Evolutionary conservation across 30 jellyfish, hydroid and myxozoan species (phyloP).

Genomic region (Chrysaora quinquecirrha): DNA sequence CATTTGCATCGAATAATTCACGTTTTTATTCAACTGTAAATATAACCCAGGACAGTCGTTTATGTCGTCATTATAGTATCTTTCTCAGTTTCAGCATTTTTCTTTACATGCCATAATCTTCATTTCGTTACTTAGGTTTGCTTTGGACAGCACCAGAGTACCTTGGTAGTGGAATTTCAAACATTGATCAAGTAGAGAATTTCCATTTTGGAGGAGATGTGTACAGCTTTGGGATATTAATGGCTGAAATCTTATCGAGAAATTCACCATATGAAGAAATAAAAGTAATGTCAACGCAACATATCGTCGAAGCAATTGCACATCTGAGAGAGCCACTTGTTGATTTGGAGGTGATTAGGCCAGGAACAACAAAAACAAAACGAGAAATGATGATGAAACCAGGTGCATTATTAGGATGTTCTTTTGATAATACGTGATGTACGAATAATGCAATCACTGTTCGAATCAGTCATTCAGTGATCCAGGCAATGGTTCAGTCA

Average conservation of each 20-base stretch:
- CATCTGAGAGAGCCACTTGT: slow-evolving; percentile 80
- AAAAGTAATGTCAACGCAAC: slow-evolving; percentile 83
- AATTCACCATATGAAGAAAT: slow-evolving; percentile 85
- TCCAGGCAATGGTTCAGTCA: too few species aligned
- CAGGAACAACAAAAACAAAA: slow-evolving; percentile 53
- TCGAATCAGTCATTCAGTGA: too few species aligned
- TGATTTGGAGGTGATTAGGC: slow-evolving; percentile 71
- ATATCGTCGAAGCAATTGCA: slow-evolving; percentile 86
- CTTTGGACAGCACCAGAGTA: slow-evolving; percentile 97
- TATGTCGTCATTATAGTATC: too few species aligned
- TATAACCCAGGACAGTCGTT: too few species aligned
- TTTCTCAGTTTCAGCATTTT: too few species aligned
- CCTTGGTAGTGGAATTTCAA: slow-evolving; percentile 59
- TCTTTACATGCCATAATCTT: too few species aligned
- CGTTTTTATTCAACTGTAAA: too few species aligned
- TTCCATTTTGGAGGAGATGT: slow-evolving; percentile 72
- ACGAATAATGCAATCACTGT: too few species aligned
- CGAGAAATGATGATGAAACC: slow-evolving; percentile 22
- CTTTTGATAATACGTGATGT: too few species aligned
- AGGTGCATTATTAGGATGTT: too few species aligned
- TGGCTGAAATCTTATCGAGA: slow-evolving; percentile 87
- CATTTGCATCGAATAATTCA: too few species aligned
- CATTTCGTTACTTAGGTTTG: slow-evolving; percentile 58
- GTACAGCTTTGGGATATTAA: slow-evolving; percentile 87
- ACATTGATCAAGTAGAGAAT: slow-evolving; percentile 69